Percentiles rank a stretch among this genome's conserved stretches.
These are phyloP conservation scores for Apotomis turbidana DNA, from an alignment of 2,888 invertebrate species.

Conservation along the genomic window DNA sequence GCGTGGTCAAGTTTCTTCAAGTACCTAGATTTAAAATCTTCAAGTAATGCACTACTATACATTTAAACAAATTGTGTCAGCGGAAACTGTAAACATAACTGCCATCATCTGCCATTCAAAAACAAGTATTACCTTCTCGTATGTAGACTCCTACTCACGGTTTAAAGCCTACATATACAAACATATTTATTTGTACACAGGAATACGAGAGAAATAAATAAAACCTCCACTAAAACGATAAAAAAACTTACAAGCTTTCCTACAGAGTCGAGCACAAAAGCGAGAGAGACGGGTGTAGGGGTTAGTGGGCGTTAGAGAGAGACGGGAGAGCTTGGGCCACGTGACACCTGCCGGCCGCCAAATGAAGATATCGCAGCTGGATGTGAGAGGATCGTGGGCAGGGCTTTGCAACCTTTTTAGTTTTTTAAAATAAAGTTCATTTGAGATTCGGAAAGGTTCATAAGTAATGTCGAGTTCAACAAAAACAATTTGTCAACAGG, in stretches of 20 bases:
- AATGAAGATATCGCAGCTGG: slow-evolving; percentile 84
- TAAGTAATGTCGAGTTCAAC: too few species aligned
- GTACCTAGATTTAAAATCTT: too few species aligned
- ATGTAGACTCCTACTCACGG: slow-evolving; percentile 36
- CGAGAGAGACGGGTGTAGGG: slow-evolving; percentile 56
- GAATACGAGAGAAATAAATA: slow-evolving; percentile 75
- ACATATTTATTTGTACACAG: slow-evolving; percentile 66
- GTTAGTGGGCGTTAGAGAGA: slow-evolving; percentile 50
- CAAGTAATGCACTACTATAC: neutral
- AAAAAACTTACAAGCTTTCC: slow-evolving; percentile 69
- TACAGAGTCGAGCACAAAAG: slow-evolving; percentile 68
- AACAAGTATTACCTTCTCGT: neutral
- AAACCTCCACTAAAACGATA: slow-evolving; percentile 65
- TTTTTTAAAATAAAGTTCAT: too few species aligned
- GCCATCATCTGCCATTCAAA: slow-evolving; percentile 25
- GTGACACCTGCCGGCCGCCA: slow-evolving; percentile 83
- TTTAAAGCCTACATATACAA: slow-evolving; percentile 43
- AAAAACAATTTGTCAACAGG: too few species aligned
- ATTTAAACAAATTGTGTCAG: neutral
- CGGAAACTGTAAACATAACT: slow-evolving; percentile 27
- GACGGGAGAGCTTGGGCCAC: slow-evolving; percentile 62
- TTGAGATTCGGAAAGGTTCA: too few species aligned
- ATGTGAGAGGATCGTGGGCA: slow-evolving; percentile 68
- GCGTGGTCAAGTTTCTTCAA: too few species aligned
- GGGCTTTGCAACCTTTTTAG: slow-evolving; percentile 55